Conservation (phyloP, 1,140 invertebrate genomes). For the Chironomus tepperi region DNA sequence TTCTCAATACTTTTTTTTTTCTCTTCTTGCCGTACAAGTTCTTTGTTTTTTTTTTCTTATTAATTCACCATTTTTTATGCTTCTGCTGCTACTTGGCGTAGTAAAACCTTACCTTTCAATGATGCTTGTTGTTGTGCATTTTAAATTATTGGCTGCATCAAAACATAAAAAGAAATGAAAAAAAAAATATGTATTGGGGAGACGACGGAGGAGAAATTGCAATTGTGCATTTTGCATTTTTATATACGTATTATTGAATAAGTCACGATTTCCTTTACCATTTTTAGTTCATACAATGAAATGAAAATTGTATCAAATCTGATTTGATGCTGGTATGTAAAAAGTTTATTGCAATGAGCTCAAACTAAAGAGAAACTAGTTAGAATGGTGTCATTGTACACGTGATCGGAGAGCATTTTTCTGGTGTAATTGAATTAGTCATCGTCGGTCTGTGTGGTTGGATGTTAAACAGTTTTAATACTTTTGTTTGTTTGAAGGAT, state of each 20-base stretch:
- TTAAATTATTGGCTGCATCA: not conserved
- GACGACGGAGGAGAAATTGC: not conserved
- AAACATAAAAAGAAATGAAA: not conserved
- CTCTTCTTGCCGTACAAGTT: too few species aligned
- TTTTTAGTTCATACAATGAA: not conserved
- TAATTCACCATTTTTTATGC: too few species aligned
- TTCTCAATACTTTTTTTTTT: too few species aligned
- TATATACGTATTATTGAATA: not conserved
- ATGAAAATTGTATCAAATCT: conserved; percentile 9
- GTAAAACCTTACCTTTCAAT: not conserved
- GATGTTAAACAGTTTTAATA: too few species aligned
- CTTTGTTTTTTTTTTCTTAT: too few species aligned
- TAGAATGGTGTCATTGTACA: too few species aligned
- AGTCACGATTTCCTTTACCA: conserved; percentile 2
- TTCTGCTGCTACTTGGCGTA: too few species aligned
- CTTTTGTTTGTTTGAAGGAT: too few species aligned
- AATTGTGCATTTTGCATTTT: not conserved
- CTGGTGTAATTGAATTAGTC: too few species aligned
- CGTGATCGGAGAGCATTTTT: too few species aligned
- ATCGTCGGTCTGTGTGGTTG: too few species aligned
- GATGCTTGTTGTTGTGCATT: conserved; percentile 6
- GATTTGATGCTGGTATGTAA: too few species aligned
- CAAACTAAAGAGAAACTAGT: not conserved
- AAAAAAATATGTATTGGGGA: not conserved
- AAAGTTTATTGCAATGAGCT: conserved; percentile 17